phyloP scores from a whole-genome alignment of 2,888 invertebrate genomes.

The Saturnia japonica region DNA sequence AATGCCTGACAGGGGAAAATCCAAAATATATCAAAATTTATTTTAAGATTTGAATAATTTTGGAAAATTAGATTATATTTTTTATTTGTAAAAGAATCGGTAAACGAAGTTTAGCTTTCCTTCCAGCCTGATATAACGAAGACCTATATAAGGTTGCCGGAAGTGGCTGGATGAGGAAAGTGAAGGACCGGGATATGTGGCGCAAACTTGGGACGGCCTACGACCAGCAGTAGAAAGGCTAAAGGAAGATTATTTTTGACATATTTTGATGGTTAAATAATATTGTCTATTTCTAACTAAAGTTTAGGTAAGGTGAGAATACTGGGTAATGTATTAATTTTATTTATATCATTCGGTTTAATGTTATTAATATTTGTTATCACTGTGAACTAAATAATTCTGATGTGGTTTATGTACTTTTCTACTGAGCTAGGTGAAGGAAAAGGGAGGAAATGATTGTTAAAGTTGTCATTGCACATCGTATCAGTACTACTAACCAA shows the following conservation, averaged over 20 bases:
- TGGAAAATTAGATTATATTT: too few species aligned
- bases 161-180: too few species aligned
- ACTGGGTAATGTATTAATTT: neutral
- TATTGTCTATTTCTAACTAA: too few species aligned
- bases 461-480: slow-evolving; percentile 5
- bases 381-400: slow-evolving; percentile 1
- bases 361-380: slow-evolving; percentile 3
- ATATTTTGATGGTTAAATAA: too few species aligned
- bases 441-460: slow-evolving; percentile 7
- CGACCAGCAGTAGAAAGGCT: too few species aligned
- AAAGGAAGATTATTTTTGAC: too few species aligned
- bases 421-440: neutral
- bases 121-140: neutral
- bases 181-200: too few species aligned
- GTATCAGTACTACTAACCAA: slow-evolving; percentile 1
- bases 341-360: neutral
- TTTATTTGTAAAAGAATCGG: too few species aligned
- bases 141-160: too few species aligned
- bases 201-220: too few species aligned
- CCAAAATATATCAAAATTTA: neutral
- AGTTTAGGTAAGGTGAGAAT: too few species aligned
- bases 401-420: neutral
- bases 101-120: neutral
- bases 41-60: neutral
- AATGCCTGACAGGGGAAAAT: too few species aligned